These are phyloP conservation scores for Drosophila testacea DNA, from an alignment of 2,888 invertebrate species.

Conservation along the genomic window DNA sequence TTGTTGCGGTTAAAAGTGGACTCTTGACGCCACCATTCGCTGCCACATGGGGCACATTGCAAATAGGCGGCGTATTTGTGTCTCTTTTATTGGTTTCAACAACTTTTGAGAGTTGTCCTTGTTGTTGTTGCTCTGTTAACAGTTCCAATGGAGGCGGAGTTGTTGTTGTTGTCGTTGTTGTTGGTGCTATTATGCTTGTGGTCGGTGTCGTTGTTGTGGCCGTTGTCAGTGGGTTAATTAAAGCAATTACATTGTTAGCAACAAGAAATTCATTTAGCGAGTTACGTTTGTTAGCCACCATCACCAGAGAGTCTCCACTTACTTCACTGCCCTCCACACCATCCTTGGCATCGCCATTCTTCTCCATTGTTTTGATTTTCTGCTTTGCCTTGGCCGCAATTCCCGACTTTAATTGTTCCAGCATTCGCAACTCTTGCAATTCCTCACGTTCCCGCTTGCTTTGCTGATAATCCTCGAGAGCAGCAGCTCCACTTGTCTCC, in stretches of 20 bases:
- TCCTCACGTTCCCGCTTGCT: conserved; percentile 87
- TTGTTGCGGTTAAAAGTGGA: conserved; percentile 39
- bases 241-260: conserved; percentile 83
- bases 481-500: conserved; percentile 86
- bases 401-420: conserved; percentile 88
- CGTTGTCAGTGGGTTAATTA: conserved; percentile 74
- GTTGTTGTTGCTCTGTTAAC: conserved; percentile 1
- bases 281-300: conserved; percentile 82
- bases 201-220: conserved; percentile 66
- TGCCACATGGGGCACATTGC: conserved; percentile 70
- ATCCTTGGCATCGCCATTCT: conserved; percentile 77
- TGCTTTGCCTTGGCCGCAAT: conserved; percentile 91
- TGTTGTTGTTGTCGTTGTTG: conserved; percentile 6
- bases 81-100: conserved; percentile 51
- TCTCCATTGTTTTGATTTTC: conserved; percentile 86
- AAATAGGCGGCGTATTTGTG: conserved; percentile 75
- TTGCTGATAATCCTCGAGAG: conserved; percentile 85
- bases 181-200: conserved; percentile 10
- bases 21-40: conserved; percentile 78
- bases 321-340: conserved; percentile 66
- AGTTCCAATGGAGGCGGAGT: conserved; percentile 31
- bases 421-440: conserved; percentile 89
- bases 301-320: conserved; percentile 69
- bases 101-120: background rate
- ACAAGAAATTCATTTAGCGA: conserved; percentile 85